A percentile compares a stretch with the other conserved stretches of the same genome.
These are phyloP conservation scores for Phalacrocorax carbo DNA, from an alignment of 2,113 vertebrate species.

Conservation along the genomic window DNA sequence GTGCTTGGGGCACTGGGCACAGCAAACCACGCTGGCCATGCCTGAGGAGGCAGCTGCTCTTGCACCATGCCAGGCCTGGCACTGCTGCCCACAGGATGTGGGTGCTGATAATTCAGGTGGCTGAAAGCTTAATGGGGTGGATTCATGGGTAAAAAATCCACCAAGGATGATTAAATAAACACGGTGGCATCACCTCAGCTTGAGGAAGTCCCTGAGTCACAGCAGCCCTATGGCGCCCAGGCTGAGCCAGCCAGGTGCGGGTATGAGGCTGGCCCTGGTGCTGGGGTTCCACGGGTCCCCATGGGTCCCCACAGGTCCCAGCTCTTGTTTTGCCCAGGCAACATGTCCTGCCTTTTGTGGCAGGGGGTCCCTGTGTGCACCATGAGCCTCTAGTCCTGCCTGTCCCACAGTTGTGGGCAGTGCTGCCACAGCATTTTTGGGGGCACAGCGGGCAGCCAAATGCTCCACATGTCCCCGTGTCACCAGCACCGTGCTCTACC, in stretches of 20 bases:
- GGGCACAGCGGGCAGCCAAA: background rate
- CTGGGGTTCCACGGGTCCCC: background rate
- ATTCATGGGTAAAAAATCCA: conserved; percentile 27
- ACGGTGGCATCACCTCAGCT: background rate
- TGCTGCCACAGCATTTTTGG: rapidly evolving
- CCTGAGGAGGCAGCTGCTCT: background rate
- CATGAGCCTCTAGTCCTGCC: background rate
- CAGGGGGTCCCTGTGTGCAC: background rate
- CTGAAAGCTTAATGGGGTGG: background rate
- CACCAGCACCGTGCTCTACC: rapidly evolving
- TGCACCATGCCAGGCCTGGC: background rate
- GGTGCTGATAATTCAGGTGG: background rate
- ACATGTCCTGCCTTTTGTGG: rapidly evolving
- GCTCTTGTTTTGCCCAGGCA: background rate
- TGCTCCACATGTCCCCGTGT: rapidly evolving
- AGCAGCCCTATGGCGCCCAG: background rate
- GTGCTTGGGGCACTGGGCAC: rapidly evolving
- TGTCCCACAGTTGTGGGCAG: background rate
- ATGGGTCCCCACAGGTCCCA: rapidly evolving
- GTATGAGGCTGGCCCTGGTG: rapidly evolving
- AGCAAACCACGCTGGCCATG: rapidly evolving
- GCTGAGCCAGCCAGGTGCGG: background rate
- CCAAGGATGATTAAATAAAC: background rate
- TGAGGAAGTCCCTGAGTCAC: conserved; percentile 15
- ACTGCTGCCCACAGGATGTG: conserved; percentile 2